Evolutionary conservation across 2,888 invertebrate genomes (phyloP), one percentile per base, ranked within the genome.

Genomic region (Mimachlamys varia): DNA sequence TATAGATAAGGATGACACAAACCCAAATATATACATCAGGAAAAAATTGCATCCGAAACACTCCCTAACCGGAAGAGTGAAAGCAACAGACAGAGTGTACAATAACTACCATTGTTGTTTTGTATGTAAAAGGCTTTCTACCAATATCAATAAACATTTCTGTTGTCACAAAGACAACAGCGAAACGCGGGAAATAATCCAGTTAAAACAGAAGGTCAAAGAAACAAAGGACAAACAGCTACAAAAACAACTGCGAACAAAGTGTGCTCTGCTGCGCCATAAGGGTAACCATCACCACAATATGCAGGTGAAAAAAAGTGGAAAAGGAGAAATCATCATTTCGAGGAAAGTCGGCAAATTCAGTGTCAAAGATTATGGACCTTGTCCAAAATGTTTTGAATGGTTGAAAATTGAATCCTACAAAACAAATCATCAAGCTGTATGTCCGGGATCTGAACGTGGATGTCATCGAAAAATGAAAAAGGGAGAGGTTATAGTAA

Each of bases 231-330:
- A n/a, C 5, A 58, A 58, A 58, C 15, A 58, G 12, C 50, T 50
- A 50, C 50, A 50, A 50, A 50, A 50, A 15, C 7, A 7, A 12
- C 15, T 50, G 7, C 50, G 15, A 50, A 7, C 10, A 12, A 37
- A 87, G 12, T 33, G 17, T 87, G 17, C 87, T 87, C 27, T 33
- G 87, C 13, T 27, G 33, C 37, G 50, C 15, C 50, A 50, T 15
- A 91, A 91, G 87, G 91, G 91, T 19, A 55, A 91, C 87, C 62
- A 91, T 88, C 17, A 19, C 19, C 89, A 90, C 38, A 90, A 90
- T 38, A 88, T 90, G 88, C 53, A 87, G 37, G 89, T 89, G 19
- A 22, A 50, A 50, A 50, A 50, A 50, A n/a, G 50, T 50, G 50
- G 50, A 15, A 15, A 50, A 50, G 50, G 50, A 12, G 50, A 50